Percentiles rank a stretch among this genome's conserved stretches.
Evolutionary conservation across 1,140 invertebrate genomes (phyloP).

Genomic region (Diorhabda elongata): DNA sequence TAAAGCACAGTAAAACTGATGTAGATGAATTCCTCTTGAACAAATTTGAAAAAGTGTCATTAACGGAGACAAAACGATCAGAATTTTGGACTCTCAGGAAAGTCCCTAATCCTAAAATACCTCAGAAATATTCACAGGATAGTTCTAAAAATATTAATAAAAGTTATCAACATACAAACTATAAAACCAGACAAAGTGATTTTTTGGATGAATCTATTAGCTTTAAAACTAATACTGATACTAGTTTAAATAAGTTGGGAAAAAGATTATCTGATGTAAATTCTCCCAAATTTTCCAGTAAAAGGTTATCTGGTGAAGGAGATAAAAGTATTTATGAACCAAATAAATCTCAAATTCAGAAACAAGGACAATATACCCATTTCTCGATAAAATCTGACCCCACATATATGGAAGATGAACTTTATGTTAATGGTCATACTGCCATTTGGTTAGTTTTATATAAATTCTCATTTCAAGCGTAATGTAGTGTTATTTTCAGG

Average conservation of each 20-base stretch:
- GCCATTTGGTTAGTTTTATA: constrained; percentile 63
- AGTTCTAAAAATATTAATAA: constrained; percentile 22
- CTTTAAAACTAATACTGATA: constrained; percentile 29
- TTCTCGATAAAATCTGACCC: constrained; percentile 28
- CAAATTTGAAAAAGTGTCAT: constrained; percentile 69
- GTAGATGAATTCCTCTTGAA: constrained; percentile 58
- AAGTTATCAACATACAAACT: constrained; percentile 16
- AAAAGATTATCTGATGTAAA: constrained; percentile 35
- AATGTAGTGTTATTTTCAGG: not conserved
- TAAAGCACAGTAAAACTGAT: constrained; percentile 44
- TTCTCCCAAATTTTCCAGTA: constrained; percentile 28
- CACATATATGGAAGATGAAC: constrained; percentile 69
- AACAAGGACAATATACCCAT: constrained; percentile 6
- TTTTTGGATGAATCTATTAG: constrained; percentile 31
- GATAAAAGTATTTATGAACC: constrained; percentile 24
- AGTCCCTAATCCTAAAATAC: constrained; percentile 23
- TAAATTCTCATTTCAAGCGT: not conserved
- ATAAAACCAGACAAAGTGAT: constrained; percentile 21
- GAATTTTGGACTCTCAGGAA: constrained; percentile 71
- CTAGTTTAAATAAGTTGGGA: constrained; percentile 22
- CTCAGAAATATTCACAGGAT: constrained; percentile 22
- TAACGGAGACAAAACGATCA: constrained; percentile 55
- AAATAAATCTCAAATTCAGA: constrained; percentile 19
- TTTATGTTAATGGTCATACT: constrained; percentile 80
- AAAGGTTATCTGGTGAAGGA: constrained; percentile 28